Conservation (phyloP, 2,797 vertebrate genomes). For the Myotis daubentonii region DNA sequence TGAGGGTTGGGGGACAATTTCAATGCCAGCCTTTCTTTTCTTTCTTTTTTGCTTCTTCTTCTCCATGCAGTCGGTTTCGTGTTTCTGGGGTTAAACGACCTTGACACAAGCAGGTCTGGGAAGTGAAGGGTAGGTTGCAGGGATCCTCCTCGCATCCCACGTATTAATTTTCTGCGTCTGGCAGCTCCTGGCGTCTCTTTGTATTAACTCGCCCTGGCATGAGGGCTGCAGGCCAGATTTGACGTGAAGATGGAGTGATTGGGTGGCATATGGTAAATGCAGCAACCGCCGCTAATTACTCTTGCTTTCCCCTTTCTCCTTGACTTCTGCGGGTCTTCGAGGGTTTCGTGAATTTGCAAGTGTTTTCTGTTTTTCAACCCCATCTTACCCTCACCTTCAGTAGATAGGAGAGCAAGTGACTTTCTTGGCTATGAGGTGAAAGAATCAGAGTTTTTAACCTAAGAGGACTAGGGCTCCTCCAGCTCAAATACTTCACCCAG, state of each 20-base stretch:
- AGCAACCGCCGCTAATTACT: not conserved
- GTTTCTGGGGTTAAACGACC: constrained; percentile 18
- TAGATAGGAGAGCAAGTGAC: not conserved
- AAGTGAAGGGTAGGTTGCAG: not conserved
- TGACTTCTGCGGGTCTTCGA: not conserved
- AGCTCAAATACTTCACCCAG: not conserved
- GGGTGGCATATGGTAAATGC: constrained; percentile 37
- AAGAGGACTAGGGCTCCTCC: not conserved
- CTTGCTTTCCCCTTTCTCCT: not conserved
- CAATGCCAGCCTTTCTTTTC: not conserved
- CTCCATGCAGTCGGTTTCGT: not conserved
- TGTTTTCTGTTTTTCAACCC: not conserved
- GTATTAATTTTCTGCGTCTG: not conserved
- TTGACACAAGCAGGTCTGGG: not conserved
- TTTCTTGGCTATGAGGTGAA: not conserved
- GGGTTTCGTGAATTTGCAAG: not conserved
- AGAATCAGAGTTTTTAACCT: not conserved
- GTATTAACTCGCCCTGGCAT: not conserved
- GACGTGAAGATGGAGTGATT: constrained; percentile 15
- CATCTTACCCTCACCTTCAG: not conserved
- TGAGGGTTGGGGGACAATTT: constrained; percentile 22
- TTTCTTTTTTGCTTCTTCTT: not conserved
- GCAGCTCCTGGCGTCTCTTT: constrained; percentile 46
- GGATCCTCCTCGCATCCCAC: not conserved
- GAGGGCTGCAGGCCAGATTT: constrained; percentile 58